A percentile compares a stretch with the other conserved stretches of the same genome.
These are phyloP conservation scores for Henicopernis longicauda DNA, from an alignment of 2,113 vertebrate species.

Conservation along the genomic window DNA sequence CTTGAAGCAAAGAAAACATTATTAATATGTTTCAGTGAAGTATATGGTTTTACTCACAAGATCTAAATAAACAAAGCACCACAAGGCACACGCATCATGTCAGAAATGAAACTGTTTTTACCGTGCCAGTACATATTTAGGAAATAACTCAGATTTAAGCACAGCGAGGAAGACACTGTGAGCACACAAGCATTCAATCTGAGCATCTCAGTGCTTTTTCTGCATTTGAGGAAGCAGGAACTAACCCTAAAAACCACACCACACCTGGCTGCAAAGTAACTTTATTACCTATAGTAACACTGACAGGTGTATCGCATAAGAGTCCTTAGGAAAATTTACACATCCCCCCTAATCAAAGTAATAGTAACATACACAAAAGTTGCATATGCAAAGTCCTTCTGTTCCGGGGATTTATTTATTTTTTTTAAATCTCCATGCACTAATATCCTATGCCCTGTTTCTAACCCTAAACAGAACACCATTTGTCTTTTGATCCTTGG, in stretches of 20 bases:
- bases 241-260: not conserved
- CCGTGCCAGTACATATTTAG: accelerated
- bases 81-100: not conserved
- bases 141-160: not conserved
- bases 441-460: not conserved
- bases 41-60: not conserved
- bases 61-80: not conserved
- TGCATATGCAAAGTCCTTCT: not conserved
- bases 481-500: not conserved
- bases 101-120: not conserved
- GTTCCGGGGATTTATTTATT: not conserved
- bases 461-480: not conserved
- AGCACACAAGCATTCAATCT: not conserved
- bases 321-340: not conserved
- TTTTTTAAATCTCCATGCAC: not conserved
- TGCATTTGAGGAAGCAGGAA: not conserved
- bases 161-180: not conserved
- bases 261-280: not conserved
- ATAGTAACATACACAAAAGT: not conserved
- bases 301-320: not conserved
- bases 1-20: not conserved
- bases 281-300: not conserved
- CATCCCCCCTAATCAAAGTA: not conserved
- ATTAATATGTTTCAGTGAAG: not conserved
- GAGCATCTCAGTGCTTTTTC: not conserved